A percentile compares a stretch with the other conserved stretches of the same genome.
These are phyloP conservation scores for Megaptera novaeangliae DNA, from an alignment of 2,113 vertebrate genomes.

Conservation along the genomic window DNA sequence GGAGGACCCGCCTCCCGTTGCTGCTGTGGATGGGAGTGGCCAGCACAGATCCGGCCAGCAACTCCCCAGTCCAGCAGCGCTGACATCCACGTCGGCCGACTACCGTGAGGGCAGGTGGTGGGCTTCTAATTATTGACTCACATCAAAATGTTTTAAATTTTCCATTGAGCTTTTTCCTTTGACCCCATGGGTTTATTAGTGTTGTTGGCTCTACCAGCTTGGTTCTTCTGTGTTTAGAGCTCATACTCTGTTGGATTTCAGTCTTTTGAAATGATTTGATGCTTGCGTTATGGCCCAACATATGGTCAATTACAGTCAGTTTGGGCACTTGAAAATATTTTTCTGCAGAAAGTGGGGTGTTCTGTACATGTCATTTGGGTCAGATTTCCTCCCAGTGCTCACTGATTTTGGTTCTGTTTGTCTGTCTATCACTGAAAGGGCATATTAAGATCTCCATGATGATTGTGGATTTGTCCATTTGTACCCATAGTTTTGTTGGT, in stretches of 20 bases:
- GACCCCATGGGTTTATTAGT: rapidly evolving
- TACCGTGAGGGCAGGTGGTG: rapidly evolving
- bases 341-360: not conserved
- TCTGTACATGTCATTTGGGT: rapidly evolving
- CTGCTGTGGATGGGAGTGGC: not conserved
- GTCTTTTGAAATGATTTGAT: not conserved
- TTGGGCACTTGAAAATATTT: not conserved
- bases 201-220: too few species aligned
- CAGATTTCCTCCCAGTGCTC: not conserved
- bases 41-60: too few species aligned
- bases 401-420: rapidly evolving
- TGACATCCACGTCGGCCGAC: rapidly evolving
- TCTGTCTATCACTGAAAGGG: not conserved
- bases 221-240: not conserved
- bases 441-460: rapidly evolving
- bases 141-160: rapidly evolving
- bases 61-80: not conserved
- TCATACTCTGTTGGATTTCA: too few species aligned
- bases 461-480: rapidly evolving
- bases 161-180: not conserved
- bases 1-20: not conserved
- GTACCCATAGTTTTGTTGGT: not conserved
- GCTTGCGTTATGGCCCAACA: rapidly evolving
- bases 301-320: not conserved
- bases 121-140: rapidly evolving